These are phyloP conservation scores for Ciconia maguari DNA, from an alignment of 2,113 vertebrate genomes.

Conservation along the genomic window DNA sequence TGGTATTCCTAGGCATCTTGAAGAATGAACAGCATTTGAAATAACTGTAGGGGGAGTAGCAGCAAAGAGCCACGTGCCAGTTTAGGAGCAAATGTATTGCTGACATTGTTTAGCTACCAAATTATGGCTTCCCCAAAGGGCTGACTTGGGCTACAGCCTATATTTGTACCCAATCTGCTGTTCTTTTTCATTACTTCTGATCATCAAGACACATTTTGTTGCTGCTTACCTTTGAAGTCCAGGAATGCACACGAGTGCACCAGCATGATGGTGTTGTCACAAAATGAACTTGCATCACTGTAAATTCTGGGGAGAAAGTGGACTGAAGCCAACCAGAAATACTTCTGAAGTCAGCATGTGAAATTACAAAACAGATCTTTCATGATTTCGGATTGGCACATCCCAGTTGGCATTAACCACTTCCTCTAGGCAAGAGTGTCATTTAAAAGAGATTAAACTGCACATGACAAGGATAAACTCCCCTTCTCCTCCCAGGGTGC, in stretches of 20 bases:
- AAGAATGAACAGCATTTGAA: background rate
- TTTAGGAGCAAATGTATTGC: background rate
- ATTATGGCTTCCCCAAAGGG: background rate
- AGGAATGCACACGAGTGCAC: fast-evolving
- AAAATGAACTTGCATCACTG: background rate
- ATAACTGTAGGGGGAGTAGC: background rate
- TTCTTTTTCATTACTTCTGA: background rate
- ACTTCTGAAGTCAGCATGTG: background rate
- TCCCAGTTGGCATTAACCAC: background rate
- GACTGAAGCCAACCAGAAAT: background rate
- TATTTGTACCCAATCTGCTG: background rate
- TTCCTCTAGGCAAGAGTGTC: background rate
- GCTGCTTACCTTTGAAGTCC: background rate
- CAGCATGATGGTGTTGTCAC: background rate
- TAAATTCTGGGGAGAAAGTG: background rate
- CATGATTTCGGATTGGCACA: background rate
- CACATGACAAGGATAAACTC: background rate
- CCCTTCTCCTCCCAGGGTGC: background rate
- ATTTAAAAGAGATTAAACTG: background rate
- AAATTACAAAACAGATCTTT: background rate
- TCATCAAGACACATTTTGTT: fast-evolving
- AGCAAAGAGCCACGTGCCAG: fast-evolving
- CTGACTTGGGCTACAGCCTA: background rate
- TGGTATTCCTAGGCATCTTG: background rate
- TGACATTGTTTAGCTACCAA: background rate